Evolutionary conservation across 2,113 vertebrate genomes (phyloP).

Genomic region (Xiphophorus couchianus): DNA sequence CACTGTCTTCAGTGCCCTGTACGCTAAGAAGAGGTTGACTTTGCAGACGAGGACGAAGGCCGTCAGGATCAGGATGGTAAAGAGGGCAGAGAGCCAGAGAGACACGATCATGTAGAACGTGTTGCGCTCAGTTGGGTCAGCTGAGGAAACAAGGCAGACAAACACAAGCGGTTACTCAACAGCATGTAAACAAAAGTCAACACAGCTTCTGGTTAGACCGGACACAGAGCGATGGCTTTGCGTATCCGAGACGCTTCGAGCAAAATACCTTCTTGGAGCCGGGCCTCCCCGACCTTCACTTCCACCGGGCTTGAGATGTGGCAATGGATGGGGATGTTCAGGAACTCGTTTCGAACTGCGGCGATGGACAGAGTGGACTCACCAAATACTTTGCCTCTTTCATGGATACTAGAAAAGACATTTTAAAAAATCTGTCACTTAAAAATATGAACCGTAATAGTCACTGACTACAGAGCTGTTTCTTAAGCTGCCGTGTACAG

Average conservation of each 20-base stretch:
- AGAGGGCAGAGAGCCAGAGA: slow-evolving; percentile 23
- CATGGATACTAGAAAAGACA: slow-evolving; percentile 19
- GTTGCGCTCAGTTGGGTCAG: slow-evolving; percentile 58
- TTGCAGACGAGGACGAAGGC: slow-evolving; percentile 50
- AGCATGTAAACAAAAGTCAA: too few relatives aligned
- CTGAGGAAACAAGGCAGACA: slow-evolving; percentile 38
- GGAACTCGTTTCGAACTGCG: slow-evolving; percentile 44
- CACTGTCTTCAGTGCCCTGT: slow-evolving; percentile 55
- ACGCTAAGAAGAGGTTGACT: slow-evolving; percentile 66
- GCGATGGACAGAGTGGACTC: slow-evolving; percentile 60
- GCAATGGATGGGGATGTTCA: slow-evolving; percentile 58
- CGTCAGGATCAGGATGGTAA: slow-evolving; percentile 27
- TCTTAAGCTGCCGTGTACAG: too few relatives aligned
- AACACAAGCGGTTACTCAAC: neutral
- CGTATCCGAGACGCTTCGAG: neutral
- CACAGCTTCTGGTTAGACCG: neutral
- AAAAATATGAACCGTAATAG: neutral
- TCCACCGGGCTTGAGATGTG: neutral
- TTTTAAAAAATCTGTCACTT: neutral
- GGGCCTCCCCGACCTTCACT: neutral
- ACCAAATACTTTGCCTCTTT: neutral
- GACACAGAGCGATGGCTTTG: neutral
- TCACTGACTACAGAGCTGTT: too few relatives aligned
- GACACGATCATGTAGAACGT: slow-evolving; percentile 22
- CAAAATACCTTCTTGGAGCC: slow-evolving; percentile 62